Evolutionary conservation across 1,140 invertebrate genomes (phyloP).

Genomic region (Zaprionus africanus): DNA sequence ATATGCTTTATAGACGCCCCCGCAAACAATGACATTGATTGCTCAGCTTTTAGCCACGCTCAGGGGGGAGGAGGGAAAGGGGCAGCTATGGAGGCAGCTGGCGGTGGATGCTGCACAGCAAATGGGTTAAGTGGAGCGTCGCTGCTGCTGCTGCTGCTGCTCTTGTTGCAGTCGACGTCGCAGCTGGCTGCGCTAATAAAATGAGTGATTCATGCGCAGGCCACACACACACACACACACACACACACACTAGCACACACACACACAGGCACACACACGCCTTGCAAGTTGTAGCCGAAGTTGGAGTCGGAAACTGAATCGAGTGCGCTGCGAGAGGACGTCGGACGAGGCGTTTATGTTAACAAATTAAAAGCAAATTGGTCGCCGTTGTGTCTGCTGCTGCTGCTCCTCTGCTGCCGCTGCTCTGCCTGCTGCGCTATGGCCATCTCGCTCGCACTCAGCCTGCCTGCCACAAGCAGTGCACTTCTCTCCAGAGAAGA

Average conservation of each 20-base stretch:
- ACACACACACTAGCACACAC: conserved; percentile 23
- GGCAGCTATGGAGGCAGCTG: neutral
- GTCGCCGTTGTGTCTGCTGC: conserved; percentile 47
- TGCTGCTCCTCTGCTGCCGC: conserved; percentile 27
- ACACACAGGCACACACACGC: conserved; percentile 4
- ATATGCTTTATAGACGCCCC: conserved; percentile 49
- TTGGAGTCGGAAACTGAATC: conserved; percentile 18
- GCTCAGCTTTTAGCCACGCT: conserved; percentile 45
- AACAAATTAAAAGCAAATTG: conserved; percentile 82
- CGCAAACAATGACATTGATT: conserved; percentile 68
- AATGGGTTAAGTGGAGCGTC: conserved; percentile 69
- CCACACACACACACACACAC: conserved; percentile 23
- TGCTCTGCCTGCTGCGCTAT: conserved; percentile 19
- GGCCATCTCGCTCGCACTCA: conserved; percentile 37
- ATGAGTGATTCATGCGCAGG: conserved; percentile 80
- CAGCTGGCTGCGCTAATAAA: conserved; percentile 47
- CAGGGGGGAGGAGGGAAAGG: neutral
- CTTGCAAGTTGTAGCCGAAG: conserved; percentile 27
- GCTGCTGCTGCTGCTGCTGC: conserved; percentile 29
- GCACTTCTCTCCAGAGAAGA: conserved; percentile 1
- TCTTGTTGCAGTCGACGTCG: conserved; percentile 31
- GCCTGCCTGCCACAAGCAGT: neutral
- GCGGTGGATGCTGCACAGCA: conserved; percentile 37
- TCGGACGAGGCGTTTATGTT: conserved; percentile 79
- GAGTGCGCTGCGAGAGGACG: conserved; percentile 3